Conservation (phyloP, 1,140 invertebrate species). For the Drosophila insularis region DNA sequence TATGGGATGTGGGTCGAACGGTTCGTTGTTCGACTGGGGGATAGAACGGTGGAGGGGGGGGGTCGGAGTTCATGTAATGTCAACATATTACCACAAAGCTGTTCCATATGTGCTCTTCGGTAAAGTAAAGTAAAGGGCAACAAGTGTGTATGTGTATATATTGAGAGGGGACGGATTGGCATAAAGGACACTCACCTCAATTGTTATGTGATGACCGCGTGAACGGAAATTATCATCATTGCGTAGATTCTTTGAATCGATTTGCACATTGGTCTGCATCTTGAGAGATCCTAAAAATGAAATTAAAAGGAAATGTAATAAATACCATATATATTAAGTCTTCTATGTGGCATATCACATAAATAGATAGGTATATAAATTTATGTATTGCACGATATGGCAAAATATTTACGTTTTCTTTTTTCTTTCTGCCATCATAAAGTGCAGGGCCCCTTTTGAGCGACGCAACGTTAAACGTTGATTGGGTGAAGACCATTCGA, state of each 20-base stretch:
- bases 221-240: constrained; percentile 83
- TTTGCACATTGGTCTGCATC: constrained; percentile 88
- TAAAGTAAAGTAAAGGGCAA: background rate
- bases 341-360: constrained; percentile 19
- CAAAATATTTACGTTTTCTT: background rate
- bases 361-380: constrained; percentile 34
- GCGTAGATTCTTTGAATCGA: constrained; percentile 85
- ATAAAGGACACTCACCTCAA: constrained; percentile 71
- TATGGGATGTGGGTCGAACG: constrained; percentile 32
- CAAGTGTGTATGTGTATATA: constrained; percentile 8
- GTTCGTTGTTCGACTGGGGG: constrained; percentile 9
- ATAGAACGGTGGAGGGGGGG: background rate
- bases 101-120: background rate
- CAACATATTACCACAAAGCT: constrained; percentile 6
- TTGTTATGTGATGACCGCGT: constrained; percentile 83
- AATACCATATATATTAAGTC: background rate
- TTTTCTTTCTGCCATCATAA: constrained; percentile 26
- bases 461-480: constrained; percentile 2
- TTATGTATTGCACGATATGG: constrained; percentile 16
- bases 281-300: constrained; percentile 35
- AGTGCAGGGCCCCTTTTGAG: background rate
- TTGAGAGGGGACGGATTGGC: background rate
- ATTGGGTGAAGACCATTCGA: constrained; percentile 16
- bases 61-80: constrained; percentile 2
- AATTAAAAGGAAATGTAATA: background rate